Conservation (phyloP, 2,797 vertebrate species). For the Adrianichthys oophorus region DNA sequence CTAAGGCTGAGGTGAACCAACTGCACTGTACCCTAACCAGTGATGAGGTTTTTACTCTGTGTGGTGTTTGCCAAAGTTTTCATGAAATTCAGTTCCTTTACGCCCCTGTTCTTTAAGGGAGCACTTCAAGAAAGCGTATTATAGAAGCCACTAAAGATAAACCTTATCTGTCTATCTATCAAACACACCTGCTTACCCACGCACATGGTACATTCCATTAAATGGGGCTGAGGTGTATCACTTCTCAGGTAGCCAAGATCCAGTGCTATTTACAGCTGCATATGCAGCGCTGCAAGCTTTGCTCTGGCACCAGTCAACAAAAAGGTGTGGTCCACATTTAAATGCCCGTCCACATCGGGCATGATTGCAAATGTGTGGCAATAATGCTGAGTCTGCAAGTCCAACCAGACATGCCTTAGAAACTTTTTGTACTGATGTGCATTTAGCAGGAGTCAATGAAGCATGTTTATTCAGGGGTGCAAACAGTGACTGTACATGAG, state of each 20-base stretch:
- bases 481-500: no score
- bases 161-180: constrained; percentile 30
- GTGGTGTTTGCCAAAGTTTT: constrained; percentile 59
- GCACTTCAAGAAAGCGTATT: constrained; percentile 38
- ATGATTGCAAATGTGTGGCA: no score
- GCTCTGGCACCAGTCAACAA: constrained; percentile 21
- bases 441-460: no score
- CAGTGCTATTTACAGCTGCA: constrained; percentile 28
- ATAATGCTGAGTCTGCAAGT: no score
- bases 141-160: constrained; percentile 28
- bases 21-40: constrained; percentile 58
- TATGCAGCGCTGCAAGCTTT: constrained; percentile 22
- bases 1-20: constrained; percentile 53
- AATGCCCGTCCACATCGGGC: no score
- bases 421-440: no score
- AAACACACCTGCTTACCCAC: constrained; percentile 35
- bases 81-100: constrained; percentile 52
- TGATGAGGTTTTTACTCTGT: constrained; percentile 62
- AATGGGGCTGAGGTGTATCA: constrained; percentile 48
- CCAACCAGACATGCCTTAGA: no score
- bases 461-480: no score
- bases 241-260: constrained; percentile 49
- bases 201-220: constrained; percentile 62
- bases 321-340: neutral
- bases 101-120: constrained; percentile 50